Percentiles rank a stretch among this genome's conserved stretches.
These are phyloP conservation scores for Dasypolia templi DNA, from an alignment of 2,888 invertebrate species.

Conservation along the genomic window DNA sequence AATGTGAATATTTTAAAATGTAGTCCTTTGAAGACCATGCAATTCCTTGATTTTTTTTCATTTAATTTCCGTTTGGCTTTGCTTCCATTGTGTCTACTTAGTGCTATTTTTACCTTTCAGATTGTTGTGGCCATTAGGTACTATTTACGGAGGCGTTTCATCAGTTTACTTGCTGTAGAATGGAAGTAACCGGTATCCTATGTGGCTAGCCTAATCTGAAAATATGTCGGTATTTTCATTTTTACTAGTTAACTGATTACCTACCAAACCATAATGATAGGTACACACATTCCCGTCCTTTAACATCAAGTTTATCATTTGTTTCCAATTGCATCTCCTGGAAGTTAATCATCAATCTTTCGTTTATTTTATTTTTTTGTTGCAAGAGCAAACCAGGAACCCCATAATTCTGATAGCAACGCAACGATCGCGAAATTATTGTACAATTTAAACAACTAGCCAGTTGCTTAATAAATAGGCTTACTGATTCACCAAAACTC, in stretches of 20 bases:
- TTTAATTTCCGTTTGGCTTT: not conserved
- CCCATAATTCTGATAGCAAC: slow-evolving; percentile 12
- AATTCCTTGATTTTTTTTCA: not conserved
- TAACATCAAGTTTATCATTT: not conserved
- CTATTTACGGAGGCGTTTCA: not conserved
- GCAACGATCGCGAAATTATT: slow-evolving; percentile 32
- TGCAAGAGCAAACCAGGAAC: slow-evolving; percentile 2
- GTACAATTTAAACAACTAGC: slow-evolving; percentile 27
- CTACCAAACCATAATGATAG: not conserved
- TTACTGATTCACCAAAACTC: slow-evolving; percentile 34
- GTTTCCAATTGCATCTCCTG: not conserved
- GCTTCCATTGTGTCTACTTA: not conserved
- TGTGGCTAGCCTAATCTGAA: not conserved
- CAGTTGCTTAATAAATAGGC: slow-evolving; percentile 34
- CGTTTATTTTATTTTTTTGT: not conserved
- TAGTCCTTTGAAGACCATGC: not conserved
- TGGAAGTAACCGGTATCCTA: not conserved
- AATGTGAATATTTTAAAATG: not conserved
- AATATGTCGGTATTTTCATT: not conserved
- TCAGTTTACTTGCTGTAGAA: not conserved
- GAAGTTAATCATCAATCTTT: slow-evolving; percentile 4
- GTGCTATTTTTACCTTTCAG: not conserved
- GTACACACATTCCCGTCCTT: not conserved
- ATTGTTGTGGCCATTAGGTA: not conserved
- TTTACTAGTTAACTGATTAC: not conserved